Evolutionary conservation across 1,140 invertebrate genomes (phyloP), one percentile per base, ranked within the genome.

Genomic region (Drosophila paulistorum): DNA sequence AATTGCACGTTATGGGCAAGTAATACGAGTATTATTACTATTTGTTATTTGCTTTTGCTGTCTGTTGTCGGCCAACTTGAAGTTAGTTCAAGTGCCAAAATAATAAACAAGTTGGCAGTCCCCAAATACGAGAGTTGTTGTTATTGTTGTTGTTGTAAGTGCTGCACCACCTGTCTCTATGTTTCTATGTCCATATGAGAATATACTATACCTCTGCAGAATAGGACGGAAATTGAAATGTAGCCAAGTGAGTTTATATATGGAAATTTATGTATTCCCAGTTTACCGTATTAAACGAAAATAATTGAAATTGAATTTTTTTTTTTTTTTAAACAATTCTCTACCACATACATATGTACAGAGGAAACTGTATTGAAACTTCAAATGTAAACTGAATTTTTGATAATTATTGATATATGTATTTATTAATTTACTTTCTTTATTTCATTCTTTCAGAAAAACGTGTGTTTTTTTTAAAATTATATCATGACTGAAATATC

Each of bases 101-200:
- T 58, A 77, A 86, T 76, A 82, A 84, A 84, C 76, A 79, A 83
- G 80, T 83, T 76, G 75, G 35, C 71, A 58, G 51, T 26, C 30
- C 30, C 23, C 1, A 39, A n/a, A 41, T 60, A 37, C 14, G 55
- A 65, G 33, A 42, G 42, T 13, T 48, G 37, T 48, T n/a, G 7
- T 14, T 17, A 9, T 48, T 48, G 45, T 23, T 51, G 45, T 51
- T 51, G 45, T 1, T 11, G 3, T 51, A 39, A 39, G 37, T 39
- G 37, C 45, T 39, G 37, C 45, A 51, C 17, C 45, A 51, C 45
- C 45, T 51, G 45, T 17, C 17, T 17, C 17, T 17, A 17, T 51
- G 45, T 51, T 51, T 51, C 9, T 11, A 39, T 39, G 37, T 39
- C 37, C 37, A 39, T 39, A 39, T 11, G 35, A 37, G 35, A 37